Base-by-base conservation (phyloP, 2,797 vertebrate species). In the Chromobotia macracanthus region DNA sequence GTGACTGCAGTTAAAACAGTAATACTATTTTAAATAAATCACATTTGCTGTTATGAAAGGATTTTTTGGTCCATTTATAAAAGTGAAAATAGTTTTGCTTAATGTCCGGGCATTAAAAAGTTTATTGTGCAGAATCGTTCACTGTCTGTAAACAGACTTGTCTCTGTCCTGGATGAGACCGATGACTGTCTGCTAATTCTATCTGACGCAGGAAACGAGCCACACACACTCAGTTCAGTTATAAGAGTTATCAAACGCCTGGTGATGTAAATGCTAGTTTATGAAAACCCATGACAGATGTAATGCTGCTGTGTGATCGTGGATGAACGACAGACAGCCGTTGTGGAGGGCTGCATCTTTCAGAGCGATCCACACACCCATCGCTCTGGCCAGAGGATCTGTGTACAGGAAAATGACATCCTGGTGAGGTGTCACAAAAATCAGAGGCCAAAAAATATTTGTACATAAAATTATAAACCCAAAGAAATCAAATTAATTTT, bases 291-390 rank as follows among this genome's bases (percentile, higher is more conserved):
- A n/a, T n/a, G 50, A 51, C n/a, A n/a, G n/a, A 3, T 21, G 16
- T 19, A 55, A n/a, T 56, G 53, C 12, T 21, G 13, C 53, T 94
- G 55, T 99, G 97, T 12, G 97, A 97, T 46, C 96, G 95, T 0
- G 97, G 98, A 98, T 95, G 85, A 99, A 98, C 96, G 96, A 97
- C 81, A 99, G 90, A 74, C 97, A 99, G 91, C 96, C 93, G 0
- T 99, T 99, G 82, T 95, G 90, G 41, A 86, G 82, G 0, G 91
- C 95, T 61, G 96, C 95, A 0, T 99, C 95, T 83, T 99, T 96
- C 88, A 99, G 84, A 0, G 97, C 96, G 0, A 99, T 93, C 98
- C 98, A 99, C 55, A 98, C 0, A 0, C 98, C 98, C 85, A 94
- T 80, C 12, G 99, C 84, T 41, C 92, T 88, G 25, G 96, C 95